These are phyloP conservation scores for Asbolus verrucosus DNA, from an alignment of 1,140 invertebrate species.

Conservation along the genomic window DNA sequence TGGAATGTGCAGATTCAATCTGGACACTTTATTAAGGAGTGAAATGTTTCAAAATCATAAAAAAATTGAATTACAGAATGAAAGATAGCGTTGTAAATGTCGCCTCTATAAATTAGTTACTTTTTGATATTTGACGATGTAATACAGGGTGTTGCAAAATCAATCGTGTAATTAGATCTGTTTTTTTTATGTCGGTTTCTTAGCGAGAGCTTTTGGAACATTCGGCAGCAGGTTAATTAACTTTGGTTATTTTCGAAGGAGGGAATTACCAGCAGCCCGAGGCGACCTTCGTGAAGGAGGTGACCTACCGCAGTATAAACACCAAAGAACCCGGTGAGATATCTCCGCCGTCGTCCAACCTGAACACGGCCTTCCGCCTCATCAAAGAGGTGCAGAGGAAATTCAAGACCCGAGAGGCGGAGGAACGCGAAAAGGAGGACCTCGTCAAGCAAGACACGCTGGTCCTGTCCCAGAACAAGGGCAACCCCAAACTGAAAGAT, in stretches of 20 bases:
- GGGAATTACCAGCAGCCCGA: constrained; percentile 92
- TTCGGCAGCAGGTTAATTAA: no score
- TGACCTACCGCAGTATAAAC: constrained; percentile 98
- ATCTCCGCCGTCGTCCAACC: constrained; percentile 93
- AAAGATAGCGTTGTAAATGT: no score
- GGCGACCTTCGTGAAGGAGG: constrained; percentile 98
- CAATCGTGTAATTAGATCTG: no score
- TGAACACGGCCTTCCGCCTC: constrained; percentile 95
- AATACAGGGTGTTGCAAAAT: no score
- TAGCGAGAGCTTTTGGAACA: no score
- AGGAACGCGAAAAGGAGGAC: constrained; percentile 98
- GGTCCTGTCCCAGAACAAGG: constrained; percentile 95
- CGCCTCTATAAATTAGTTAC: no score
- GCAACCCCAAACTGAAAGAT: constrained; percentile 98
- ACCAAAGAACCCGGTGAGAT: constrained; percentile 98
- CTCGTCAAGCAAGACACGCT: constrained; percentile 99
- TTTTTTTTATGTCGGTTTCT: no score
- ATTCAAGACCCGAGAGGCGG: constrained; percentile 97
- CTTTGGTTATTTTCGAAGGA: constrained; percentile 67
- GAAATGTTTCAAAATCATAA: no score
- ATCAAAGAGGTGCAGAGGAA: constrained; percentile 99
- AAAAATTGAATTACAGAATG: no score
- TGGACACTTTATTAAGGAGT: no score
- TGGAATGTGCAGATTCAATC: no score
- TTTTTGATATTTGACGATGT: no score